These are phyloP conservation scores for Larimichthys crocea DNA, from an alignment of 2,113 vertebrate genomes.

Conservation along the genomic window DNA sequence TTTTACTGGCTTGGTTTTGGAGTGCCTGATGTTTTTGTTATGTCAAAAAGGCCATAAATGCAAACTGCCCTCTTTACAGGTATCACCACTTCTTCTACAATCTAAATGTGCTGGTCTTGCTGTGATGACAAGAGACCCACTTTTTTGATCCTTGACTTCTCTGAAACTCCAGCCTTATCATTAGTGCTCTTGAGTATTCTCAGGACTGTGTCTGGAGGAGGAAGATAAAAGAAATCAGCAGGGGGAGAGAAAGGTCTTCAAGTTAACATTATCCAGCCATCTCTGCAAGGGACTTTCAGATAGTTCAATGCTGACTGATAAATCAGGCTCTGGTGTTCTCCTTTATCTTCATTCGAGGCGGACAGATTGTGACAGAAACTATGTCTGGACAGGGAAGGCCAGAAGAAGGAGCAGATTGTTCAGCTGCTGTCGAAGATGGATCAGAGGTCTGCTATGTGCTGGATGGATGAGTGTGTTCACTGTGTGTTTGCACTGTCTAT, in stretches of 20 bases:
- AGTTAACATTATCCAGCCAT: conserved; percentile 85
- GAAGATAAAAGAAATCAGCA: conserved; percentile 64
- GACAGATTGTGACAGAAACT: conserved; percentile 78
- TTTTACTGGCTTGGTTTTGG: conserved; percentile 41
- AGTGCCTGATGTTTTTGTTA: conserved; percentile 29
- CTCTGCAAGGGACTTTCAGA: conserved; percentile 76
- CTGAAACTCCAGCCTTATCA: conserved; percentile 60
- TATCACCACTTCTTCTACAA: conserved; percentile 1
- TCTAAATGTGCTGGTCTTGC: not conserved
- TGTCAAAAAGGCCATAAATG: conserved; percentile 21
- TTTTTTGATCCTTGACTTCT: conserved; percentile 30
- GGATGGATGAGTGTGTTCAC: conserved; percentile 69
- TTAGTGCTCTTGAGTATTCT: conserved; percentile 54
- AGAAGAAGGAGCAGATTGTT: conserved; percentile 85
- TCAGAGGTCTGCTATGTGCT: conserved; percentile 68
- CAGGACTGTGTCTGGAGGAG: conserved; percentile 64
- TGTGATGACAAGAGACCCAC: conserved; percentile 14
- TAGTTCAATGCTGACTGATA: conserved; percentile 82
- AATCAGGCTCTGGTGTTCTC: conserved; percentile 80
- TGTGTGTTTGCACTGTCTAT: conserved; percentile 71
- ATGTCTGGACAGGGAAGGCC: conserved; percentile 70
- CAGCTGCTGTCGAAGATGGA: conserved; percentile 68
- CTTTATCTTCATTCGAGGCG: conserved; percentile 86
- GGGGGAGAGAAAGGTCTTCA: conserved; percentile 53
- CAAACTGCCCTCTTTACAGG: conserved; percentile 20